These are phyloP conservation scores for Loxodonta africana DNA, from an alignment of 2,113 vertebrate species.

Conservation along the genomic window DNA sequence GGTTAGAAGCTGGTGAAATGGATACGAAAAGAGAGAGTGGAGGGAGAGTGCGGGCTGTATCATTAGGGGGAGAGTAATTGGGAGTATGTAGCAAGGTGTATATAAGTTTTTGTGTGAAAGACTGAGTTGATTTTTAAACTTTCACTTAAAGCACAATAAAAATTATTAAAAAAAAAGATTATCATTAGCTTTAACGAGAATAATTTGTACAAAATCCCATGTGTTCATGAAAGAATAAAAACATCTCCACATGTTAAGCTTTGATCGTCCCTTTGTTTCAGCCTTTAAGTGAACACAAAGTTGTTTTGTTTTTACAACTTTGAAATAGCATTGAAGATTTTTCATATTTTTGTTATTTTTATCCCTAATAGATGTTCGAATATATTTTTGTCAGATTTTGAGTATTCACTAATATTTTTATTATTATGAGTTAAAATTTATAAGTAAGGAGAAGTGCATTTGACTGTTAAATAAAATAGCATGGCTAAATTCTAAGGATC, in stretches of 20 bases:
- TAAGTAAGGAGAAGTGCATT: background rate
- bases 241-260: slow-evolving; percentile 8
- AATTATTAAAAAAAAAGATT: too few species aligned
- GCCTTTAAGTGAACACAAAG: background rate
- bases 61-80: too few species aligned
- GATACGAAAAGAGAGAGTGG: too few species aligned
- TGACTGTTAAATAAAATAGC: background rate
- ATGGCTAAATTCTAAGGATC: background rate
- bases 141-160: too few species aligned
- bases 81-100: too few species aligned
- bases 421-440: slow-evolving; percentile 21
- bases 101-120: too few species aligned
- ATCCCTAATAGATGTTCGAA: slow-evolving; percentile 15
- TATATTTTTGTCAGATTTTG: background rate
- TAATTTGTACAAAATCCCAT: slow-evolving; percentile 56
- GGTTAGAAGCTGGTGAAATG: too few species aligned
- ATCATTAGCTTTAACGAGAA: slow-evolving; percentile 68
- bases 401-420: slow-evolving; percentile 22
- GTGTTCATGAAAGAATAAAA: slow-evolving; percentile 51
- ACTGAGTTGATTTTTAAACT: too few species aligned
- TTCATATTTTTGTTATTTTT: background rate
- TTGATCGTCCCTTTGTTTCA: slow-evolving; percentile 34
- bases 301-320: slow-evolving; percentile 1
- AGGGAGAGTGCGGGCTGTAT: too few species aligned
- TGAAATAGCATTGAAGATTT: slow-evolving; percentile 10